Evolutionary conservation across 2,113 vertebrate genomes (phyloP).

Genomic region (Rattus rattus): DNA sequence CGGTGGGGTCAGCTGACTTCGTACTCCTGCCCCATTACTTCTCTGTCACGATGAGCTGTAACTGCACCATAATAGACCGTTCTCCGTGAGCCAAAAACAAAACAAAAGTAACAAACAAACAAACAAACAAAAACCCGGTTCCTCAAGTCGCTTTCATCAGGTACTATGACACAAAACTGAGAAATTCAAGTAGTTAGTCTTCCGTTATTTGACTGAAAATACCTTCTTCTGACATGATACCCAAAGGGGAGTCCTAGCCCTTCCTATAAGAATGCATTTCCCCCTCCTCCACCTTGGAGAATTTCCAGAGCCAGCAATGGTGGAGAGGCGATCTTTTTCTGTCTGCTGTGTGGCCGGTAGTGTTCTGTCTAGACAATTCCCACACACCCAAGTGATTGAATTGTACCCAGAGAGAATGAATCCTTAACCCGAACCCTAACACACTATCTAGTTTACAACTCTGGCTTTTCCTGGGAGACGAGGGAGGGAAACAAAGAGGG

Average conservation of each 20-base stretch:
- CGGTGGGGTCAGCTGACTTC: neutral
- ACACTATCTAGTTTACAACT: conserved; percentile 2
- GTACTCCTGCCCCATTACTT: too few relatives aligned
- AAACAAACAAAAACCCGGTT: too few relatives aligned
- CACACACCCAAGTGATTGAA: conserved; percentile 3
- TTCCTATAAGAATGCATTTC: neutral
- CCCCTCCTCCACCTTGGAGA: neutral
- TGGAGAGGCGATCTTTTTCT: conserved; percentile 39
- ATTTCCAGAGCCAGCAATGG: neutral
- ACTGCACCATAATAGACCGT: neutral
- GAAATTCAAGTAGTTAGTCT: neutral
- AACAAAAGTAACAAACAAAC: neutral
- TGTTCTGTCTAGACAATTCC: conserved; percentile 7
- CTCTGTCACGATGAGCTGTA: neutral
- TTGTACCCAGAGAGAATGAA: neutral
- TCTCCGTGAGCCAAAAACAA: neutral
- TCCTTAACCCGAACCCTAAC: neutral
- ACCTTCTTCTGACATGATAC: neutral
- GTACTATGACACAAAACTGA: neutral
- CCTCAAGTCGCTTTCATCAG: too few relatives aligned
- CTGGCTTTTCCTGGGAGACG: neutral
- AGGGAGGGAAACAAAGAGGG: neutral
- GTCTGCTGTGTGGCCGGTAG: neutral
- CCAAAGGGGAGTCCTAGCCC: neutral
- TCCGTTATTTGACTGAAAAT: conserved; percentile 36